Evolutionary conservation across 2,797 vertebrate genomes (phyloP), one percentile per base, ranked within the genome.

Genomic region (Pagetopsis macropterus): DNA sequence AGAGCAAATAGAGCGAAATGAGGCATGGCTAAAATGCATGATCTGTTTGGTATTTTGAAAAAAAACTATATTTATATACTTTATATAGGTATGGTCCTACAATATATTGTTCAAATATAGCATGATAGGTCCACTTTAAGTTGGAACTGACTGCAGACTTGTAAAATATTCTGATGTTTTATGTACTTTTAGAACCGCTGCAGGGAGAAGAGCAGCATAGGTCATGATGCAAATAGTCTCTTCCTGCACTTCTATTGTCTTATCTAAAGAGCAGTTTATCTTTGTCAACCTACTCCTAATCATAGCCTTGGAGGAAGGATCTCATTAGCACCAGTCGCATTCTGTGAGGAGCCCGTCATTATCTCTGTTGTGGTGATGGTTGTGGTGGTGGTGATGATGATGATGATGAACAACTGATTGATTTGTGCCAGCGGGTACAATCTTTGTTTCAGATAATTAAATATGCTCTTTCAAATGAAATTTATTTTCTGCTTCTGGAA

Each of bases 401-500:
- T 21, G 23, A 23, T 23, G 23, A 23, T 23, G 23, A 23, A 74
- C 81, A 83, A 44, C 83, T 83, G 90, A 94, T 91, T 89, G 90
- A 93, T 91, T 90, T 88, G 73, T 83, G 90, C 90, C 89, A 86
- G 84, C 13, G 77, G 89, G 83, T 82, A 62, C 4, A 54, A 82
- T 88, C 87, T 86, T 88, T 88, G 87, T 90, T 37, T 85, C 72
- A 6, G 72, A 79, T 63, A 91, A 89, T 91, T 85, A 89, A 90
- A 86, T 85, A 90, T 91, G 84, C 86, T 90, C 73, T 84, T 89
- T 91, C 82, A 88, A 89, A 88, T 89, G 50, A 89, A 88, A 90
- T 91, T 86, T 87, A 78, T 88, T 89, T 88, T 88, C 78, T 48
- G 76, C 89, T 82, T 78, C 75, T 84, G 79, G 88, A 79, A 91